phyloP scores from a whole-genome alignment of 2,113 vertebrate genomes.

The Pedionomus torquatus region DNA sequence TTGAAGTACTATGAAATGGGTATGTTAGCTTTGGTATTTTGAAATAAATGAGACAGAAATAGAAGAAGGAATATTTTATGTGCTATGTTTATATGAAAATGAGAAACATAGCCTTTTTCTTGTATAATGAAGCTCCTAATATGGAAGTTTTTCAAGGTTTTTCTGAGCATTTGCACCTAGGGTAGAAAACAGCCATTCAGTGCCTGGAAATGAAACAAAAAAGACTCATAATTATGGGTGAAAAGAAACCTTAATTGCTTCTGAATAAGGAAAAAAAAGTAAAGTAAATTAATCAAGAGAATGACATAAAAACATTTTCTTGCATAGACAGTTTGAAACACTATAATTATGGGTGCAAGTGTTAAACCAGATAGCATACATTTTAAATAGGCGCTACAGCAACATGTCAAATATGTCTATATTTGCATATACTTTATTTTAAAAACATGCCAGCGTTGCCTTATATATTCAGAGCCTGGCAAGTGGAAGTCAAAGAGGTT shows the following conservation, averaged over 20 bases:
- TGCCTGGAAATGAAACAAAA: not conserved
- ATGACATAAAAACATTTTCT: not conserved
- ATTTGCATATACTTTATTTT: constrained; percentile 75
- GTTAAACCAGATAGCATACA: constrained; percentile 49
- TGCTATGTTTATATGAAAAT: not conserved
- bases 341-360: not conserved
- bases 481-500: constrained; percentile 72
- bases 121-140: not conserved
- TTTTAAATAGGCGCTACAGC: constrained; percentile 8
- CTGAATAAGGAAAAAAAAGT: not conserved
- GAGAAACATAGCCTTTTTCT: not conserved
- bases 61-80: not conserved
- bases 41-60: not conserved
- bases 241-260: not conserved
- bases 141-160: not conserved
- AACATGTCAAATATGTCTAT: constrained; percentile 56
- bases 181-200: not conserved
- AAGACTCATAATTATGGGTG: not conserved
- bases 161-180: not conserved
- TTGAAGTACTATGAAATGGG: not conserved
- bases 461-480: constrained; percentile 69
- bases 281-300: not conserved
- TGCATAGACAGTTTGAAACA: not conserved
- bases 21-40: not conserved
- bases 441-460: constrained; percentile 56